Base-by-base conservation (phyloP, 2,113 vertebrate species). In the Neodon shergylaensis region DNA sequence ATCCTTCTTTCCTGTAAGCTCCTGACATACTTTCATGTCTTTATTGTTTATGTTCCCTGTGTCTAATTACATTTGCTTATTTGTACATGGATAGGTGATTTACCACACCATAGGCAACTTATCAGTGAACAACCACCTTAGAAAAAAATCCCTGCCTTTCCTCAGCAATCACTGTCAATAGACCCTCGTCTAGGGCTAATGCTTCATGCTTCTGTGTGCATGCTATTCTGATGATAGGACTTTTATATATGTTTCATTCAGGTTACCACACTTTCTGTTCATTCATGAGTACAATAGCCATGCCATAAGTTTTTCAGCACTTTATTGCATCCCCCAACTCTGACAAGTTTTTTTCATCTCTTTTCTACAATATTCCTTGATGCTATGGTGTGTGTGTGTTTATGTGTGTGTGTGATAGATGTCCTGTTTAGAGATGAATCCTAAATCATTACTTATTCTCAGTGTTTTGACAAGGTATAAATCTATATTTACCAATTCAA, bases 281-380 rank as follows among this genome's bases (percentile, higher is more conserved):
- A 66, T 66, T 66, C 42, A 4, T 44, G 16, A 33, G 19, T 12
- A 9, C 26, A 44, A 84, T 21, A 21, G 28, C 16, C 58, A 61
- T 65, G 14, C 2, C 9, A 12, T 66, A 1, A 8, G 7, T 17
- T 85, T 66, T 66, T 31, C 61, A 17, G 5, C 26, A 44, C 39
- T 31, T 13, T 16, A 19, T 31, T 10, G 1, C 8, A 33, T 63
- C 2, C n/a, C 8, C 39, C 28, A 14, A 42, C 7, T 42, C 0
- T 65, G 44, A 84, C 2, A 21, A 65, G 0, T 8, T 65, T 44
- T 65, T 44, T 33, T 44, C 7, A 44, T 7, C 42, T 63, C 1
- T 26, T 5, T 26, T 42, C 11, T 44, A 33, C 26, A 66, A 12
- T 66, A 14, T 19, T 65, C 2, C n/a, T 44, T 84, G 39, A 65